Evolutionary conservation across 2,797 vertebrate genomes (phyloP), one percentile per base, ranked within the genome.

Genomic region (Acanthopagrus latus): DNA sequence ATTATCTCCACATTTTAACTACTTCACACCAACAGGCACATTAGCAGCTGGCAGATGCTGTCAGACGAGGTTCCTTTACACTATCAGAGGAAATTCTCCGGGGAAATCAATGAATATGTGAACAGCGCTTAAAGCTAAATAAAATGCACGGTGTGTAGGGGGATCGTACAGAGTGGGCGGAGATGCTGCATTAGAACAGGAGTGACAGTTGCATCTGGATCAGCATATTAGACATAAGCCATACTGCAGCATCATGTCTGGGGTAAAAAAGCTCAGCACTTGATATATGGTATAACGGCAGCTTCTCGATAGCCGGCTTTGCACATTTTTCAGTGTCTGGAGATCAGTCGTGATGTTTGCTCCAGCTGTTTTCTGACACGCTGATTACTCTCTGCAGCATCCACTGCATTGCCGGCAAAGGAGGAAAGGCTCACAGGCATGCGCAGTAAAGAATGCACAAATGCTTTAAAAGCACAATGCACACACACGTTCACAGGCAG

Each of bases 21-120:
- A 10, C 46, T 7, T 43, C 75, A 71, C 60, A 52, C 29, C 46
- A 51, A 55, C 46, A 69, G 62, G 47, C 25, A 17, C 50, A 76
- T 60, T 27, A 66, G 65, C 65, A 44, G 17, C 47, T 10, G 64
- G 64, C 65, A 80, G 66, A 60, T 58, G 66, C 72, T 60, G 65
- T 48, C 59, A 64, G 68, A 47, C 47, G 60, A 33, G 51, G 27
- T 41, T 64, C 65, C 72, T 56, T 17, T 56, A 38, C 66, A 63
- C 54, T 46, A 62, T 84, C 74, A 52, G 20, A 64, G 13, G 51
- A 41, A 65, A 74, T 43, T 56, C 77, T 82, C 54, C 1, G 23
- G 80, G 82, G 77, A 85, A 84, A 85, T 85, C 44, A 52, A 56
- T 44, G 56, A 38, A 65, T 48, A 46, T 21, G 65, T 73, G 73